phyloP scores from a whole-genome alignment of 2,113 vertebrate genomes.

The Sitta europaea region DNA sequence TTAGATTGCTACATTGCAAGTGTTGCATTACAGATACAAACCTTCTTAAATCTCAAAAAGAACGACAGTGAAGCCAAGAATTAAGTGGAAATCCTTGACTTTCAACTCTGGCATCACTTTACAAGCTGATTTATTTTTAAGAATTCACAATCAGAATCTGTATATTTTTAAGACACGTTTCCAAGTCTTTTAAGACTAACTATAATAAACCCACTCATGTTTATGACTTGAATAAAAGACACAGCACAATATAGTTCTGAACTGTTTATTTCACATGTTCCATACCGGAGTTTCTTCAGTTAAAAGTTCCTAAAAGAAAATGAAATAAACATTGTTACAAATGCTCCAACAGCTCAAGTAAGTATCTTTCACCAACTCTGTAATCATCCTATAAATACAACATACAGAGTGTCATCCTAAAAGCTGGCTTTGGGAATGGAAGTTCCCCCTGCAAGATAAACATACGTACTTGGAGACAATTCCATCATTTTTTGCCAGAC shows the following conservation, averaged over 20 bases:
- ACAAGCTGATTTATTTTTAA: background rate
- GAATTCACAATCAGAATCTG: background rate
- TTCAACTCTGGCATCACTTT: background rate
- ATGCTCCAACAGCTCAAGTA: background rate
- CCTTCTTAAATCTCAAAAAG: background rate
- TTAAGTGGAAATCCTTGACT: background rate
- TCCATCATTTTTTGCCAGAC: conserved; percentile 85
- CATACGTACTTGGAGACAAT: conserved; percentile 87
- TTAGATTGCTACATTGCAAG: background rate
- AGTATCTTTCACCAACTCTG: background rate
- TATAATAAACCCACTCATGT: background rate
- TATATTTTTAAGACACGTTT: background rate
- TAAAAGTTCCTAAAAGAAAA: conserved; percentile 77
- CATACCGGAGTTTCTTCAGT: conserved; percentile 17
- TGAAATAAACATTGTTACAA: background rate
- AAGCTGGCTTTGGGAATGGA: background rate
- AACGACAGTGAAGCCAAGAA: background rate
- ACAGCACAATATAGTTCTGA: background rate
- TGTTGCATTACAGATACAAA: background rate
- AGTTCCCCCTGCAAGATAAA: background rate
- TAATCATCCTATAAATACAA: background rate
- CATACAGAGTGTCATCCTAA: background rate
- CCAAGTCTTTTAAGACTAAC: background rate
- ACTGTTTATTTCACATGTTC: conserved; percentile 75
- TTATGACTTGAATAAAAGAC: background rate